Evolutionary conservation across 2,797 vertebrate genomes (phyloP).

Genomic region (Mionectes olivaceus): DNA sequence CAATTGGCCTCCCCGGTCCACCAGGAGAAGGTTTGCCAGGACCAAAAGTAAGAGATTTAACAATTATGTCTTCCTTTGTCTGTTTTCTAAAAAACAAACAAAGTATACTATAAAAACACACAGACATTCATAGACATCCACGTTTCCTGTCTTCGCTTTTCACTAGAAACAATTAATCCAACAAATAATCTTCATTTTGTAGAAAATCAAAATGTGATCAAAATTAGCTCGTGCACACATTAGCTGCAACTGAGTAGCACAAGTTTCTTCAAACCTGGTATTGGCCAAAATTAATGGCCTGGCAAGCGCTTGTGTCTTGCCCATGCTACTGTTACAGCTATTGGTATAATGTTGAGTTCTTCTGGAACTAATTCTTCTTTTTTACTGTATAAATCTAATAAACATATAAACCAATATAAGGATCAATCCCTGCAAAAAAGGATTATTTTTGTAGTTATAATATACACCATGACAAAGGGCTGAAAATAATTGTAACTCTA

Average conservation of each 20-base stretch:
- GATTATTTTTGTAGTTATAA: background rate
- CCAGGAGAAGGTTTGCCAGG: constrained; percentile 89
- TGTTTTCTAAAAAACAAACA: background rate
- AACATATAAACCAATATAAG: background rate
- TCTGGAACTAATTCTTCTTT: background rate
- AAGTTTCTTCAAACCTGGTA: background rate
- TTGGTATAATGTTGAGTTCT: background rate
- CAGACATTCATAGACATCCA: background rate
- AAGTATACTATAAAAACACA: background rate
- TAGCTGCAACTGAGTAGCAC: background rate
- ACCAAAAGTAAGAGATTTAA: constrained; percentile 82
- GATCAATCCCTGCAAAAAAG: background rate
- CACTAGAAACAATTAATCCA: background rate
- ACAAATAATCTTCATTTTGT: background rate
- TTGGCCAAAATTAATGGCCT: background rate
- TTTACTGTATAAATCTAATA: background rate
- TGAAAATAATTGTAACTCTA: background rate
- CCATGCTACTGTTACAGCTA: background rate
- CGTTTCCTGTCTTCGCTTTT: background rate
- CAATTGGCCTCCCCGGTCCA: constrained; percentile 84
- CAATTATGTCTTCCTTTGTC: background rate
- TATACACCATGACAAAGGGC: background rate
- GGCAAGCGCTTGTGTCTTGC: background rate
- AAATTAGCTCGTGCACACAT: background rate
- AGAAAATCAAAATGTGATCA: background rate